phyloP scores from a whole-genome alignment of 2,888 invertebrate genomes.

The Nymphalis urticae region DNA sequence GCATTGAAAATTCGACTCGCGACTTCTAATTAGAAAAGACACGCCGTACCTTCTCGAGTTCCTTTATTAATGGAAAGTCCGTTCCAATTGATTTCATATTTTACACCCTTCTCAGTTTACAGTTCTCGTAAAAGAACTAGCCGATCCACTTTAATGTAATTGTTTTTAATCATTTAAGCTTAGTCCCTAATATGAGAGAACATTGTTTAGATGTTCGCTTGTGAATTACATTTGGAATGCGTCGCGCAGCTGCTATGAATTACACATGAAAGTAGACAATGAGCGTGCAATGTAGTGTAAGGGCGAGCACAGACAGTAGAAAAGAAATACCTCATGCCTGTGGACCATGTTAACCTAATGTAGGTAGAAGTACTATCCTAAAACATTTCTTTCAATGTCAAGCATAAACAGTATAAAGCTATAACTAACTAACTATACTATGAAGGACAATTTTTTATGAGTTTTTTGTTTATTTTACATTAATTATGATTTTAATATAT shows the following conservation, averaged over 20 bases:
- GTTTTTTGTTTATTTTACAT: not conserved
- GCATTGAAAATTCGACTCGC: slow-evolving; percentile 78
- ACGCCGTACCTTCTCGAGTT: slow-evolving; percentile 63
- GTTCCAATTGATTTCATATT: slow-evolving; percentile 74
- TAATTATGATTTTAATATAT: too few relatives aligned
- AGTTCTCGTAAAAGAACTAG: slow-evolving; percentile 28
- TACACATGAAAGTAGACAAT: slow-evolving; percentile 68
- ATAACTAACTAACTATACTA: not conserved
- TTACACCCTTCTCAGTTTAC: slow-evolving; percentile 53
- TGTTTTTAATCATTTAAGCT: slow-evolving; percentile 24
- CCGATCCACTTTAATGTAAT: slow-evolving; percentile 27
- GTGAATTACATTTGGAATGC: slow-evolving; percentile 74
- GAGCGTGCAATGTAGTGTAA: slow-evolving; percentile 62
- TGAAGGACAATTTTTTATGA: not conserved
- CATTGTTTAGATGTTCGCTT: slow-evolving; percentile 30
- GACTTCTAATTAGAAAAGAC: slow-evolving; percentile 77
- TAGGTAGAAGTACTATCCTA: not conserved
- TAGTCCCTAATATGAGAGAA: slow-evolving; percentile 14
- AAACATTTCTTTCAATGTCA: not conserved
- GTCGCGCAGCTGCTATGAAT: slow-evolving; percentile 66
- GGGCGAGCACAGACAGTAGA: slow-evolving; percentile 23
- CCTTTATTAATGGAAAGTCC: slow-evolving; percentile 73
- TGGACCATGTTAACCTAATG: slow-evolving; percentile 13
- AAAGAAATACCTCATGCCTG: slow-evolving; percentile 22
- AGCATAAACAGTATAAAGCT: not conserved